Evolutionary conservation across 2,113 vertebrate genomes (phyloP).

Genomic region (Picathartes gymnocephalus): DNA sequence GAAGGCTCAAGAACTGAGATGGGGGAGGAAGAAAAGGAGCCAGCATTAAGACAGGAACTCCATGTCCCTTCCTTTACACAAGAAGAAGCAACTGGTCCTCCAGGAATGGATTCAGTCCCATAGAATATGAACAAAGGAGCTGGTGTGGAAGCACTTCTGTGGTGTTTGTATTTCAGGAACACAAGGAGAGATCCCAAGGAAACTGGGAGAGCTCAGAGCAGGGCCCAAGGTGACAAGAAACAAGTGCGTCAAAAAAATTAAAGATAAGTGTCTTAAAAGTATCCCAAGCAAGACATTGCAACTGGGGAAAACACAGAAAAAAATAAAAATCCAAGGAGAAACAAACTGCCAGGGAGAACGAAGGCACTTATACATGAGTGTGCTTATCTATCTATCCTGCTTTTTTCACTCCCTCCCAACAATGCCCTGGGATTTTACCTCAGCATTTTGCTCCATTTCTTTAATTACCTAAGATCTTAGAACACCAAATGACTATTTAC

Average conservation of each 20-base stretch:
- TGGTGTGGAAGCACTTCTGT: background rate
- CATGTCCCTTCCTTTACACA: background rate
- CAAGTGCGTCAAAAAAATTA: background rate
- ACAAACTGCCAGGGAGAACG: background rate
- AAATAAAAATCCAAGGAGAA: background rate
- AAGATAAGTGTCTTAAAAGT: background rate
- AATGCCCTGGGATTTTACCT: background rate
- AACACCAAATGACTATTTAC: background rate
- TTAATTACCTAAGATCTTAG: background rate
- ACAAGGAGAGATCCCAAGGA: background rate
- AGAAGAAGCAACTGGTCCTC: background rate
- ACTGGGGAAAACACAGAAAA: rapidly evolving
- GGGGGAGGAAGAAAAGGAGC: background rate
- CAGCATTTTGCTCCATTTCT: background rate
- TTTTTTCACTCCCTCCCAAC: background rate
- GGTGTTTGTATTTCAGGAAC: background rate
- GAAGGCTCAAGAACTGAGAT: background rate
- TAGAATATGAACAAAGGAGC: background rate
- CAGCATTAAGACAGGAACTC: background rate
- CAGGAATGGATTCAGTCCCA: background rate
- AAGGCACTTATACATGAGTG: no score
- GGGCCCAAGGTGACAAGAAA: background rate
- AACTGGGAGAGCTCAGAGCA: background rate
- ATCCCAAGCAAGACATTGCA: background rate
- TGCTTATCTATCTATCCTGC: background rate